Conservation (phyloP, 2,797 vertebrate species). For the Mus minutoides region DNA sequence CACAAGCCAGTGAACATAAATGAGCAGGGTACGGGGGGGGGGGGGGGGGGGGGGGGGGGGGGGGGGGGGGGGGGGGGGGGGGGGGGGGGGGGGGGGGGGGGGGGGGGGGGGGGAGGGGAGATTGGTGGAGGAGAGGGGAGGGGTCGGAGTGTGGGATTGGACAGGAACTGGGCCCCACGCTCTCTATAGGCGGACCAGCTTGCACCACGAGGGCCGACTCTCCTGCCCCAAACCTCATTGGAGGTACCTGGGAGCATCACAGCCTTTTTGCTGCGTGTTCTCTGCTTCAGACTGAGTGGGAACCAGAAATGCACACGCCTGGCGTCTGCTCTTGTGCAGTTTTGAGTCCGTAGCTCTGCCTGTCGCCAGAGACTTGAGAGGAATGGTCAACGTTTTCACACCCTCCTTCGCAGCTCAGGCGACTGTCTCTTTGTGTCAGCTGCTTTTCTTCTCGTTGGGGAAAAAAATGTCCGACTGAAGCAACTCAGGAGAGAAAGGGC, state of each 20-base stretch:
- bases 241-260: neutral
- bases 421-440: neutral
- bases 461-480: neutral
- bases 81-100: neutral
- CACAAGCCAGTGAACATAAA: neutral
- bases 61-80: neutral
- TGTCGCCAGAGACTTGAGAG: neutral
- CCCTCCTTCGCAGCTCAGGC: no score
- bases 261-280: neutral
- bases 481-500: neutral
- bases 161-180: neutral
- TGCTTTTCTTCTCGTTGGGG: neutral
- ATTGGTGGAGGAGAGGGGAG: neutral
- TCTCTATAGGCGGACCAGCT: neutral
- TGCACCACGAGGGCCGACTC: neutral
- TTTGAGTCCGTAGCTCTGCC: neutral
- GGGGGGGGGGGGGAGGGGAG: no score
- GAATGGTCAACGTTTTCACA: neutral
- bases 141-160: rapidly evolving
- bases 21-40: neutral
- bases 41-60: neutral
- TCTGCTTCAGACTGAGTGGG: neutral
- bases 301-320: neutral
- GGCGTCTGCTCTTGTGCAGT: neutral
- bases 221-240: neutral